These are phyloP conservation scores for Melanotaenia parkinsoni DNA, from an alignment of 2,797 vertebrate genomes.

Conservation along the genomic window DNA sequence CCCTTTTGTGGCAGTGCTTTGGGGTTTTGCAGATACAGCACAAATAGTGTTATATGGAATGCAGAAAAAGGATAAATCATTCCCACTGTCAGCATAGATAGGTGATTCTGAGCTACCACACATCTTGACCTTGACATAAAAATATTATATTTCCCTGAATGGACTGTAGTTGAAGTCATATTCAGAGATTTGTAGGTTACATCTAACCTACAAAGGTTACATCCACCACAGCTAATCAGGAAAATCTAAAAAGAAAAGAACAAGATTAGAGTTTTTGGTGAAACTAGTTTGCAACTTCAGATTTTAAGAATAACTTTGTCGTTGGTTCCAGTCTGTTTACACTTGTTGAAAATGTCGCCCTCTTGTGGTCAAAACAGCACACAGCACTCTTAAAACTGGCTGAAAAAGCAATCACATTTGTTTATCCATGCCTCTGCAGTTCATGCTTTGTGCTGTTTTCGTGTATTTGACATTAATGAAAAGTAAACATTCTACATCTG, in stretches of 20 bases:
- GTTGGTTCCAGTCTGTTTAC: background rate
- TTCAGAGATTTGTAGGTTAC: constrained; percentile 7
- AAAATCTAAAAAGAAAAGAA: background rate
- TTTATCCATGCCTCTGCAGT: no score
- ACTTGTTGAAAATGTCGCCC: constrained; percentile 59
- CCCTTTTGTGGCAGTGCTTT: constrained; percentile 4
- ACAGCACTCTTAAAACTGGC: background rate
- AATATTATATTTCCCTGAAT: constrained; percentile 7
- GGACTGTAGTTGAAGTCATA: background rate
- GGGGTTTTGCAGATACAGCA: background rate
- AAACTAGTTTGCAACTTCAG: background rate
- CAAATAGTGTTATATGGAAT: background rate
- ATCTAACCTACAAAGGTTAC: background rate
- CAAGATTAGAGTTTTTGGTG: background rate
- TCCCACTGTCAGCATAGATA: background rate
- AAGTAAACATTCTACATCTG: background rate
- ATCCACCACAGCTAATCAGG: background rate
- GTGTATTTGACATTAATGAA: background rate
- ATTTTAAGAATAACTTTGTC: background rate
- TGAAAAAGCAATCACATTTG: background rate
- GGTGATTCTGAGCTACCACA: background rate
- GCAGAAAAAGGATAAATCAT: background rate
- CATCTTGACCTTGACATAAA: constrained; percentile 10
- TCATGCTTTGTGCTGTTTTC: background rate
- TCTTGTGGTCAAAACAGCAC: constrained; percentile 56